Base-by-base conservation (phyloP, 2,888 invertebrate species). In the Pogonocherus hispidulus region DNA sequence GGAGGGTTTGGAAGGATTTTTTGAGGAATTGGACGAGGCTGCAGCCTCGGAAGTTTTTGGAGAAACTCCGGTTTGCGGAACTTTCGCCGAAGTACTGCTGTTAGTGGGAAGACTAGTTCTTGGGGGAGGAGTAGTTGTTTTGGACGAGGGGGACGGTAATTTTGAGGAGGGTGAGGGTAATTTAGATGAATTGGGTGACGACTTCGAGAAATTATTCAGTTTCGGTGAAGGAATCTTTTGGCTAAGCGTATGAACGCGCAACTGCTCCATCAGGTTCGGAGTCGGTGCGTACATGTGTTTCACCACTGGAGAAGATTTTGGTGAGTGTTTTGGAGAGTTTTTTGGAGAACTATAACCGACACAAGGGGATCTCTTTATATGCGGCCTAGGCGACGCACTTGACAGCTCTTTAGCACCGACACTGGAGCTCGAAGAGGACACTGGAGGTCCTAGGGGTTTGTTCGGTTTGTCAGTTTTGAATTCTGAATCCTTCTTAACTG, bases 281-380 rank as follows among this genome's bases (percentile, higher is more conserved):
- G 70, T 52, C 3, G 79, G 77, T 0, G 79, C 75, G 67, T 75
- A 80, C 78, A 78, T 79, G 63, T 78, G 79, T 63, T 80, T 80
- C 3, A 80, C 67, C 35, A 78, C 23, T 5, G 79, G 80, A 18
- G 80, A 80, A 0, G 79, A 79, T 70, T 80, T 80, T 3, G 80
- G 79, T n/a, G 79, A 78, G 47, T 76, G 76, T 56, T 77, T 78
- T 1, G 78, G 77, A 0, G 78, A 79, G 19, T 72, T 72, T 47
- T 59, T 63, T 2, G 75, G 73, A 0, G 71, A 74, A 32, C 67
- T 66, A 16, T 51, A 66, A 14, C 57, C 57, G 32, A 66, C 18
- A 8, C 52, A 41, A 1, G 72, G 73, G 3, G 74, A 72, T 19
- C 67, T 62, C 54, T 69, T 73, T 16, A 59, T 55, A 3, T 41